Evolutionary conservation across 2,113 vertebrate species (phyloP).

Genomic region (Gavia stellata): DNA sequence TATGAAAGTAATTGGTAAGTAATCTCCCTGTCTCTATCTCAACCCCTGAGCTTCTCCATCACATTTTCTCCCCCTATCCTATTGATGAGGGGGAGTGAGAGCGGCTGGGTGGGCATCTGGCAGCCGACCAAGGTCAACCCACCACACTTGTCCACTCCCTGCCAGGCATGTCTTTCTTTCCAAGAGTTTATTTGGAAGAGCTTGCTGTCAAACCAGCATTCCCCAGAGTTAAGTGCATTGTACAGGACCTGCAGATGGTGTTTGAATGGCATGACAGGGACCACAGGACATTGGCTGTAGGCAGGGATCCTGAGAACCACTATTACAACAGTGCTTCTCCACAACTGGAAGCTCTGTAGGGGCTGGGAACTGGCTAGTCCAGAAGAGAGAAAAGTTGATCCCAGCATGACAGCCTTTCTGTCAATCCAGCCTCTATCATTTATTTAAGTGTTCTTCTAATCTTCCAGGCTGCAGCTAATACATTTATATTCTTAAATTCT

Average conservation of each 20-base stretch:
- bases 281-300: background rate
- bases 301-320: background rate
- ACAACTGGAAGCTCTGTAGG: background rate
- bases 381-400: background rate
- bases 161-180: background rate
- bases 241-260: background rate
- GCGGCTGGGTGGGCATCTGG: background rate
- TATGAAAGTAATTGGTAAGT: background rate
- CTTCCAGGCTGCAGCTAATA: background rate
- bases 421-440: background rate
- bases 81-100: background rate
- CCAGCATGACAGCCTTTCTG: background rate
- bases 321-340: background rate
- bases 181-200: background rate
- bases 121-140: background rate
- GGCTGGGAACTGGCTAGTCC: background rate
- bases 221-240: background rate
- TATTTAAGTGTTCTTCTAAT: slow-evolving; percentile 15
- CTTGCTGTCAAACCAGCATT: background rate
- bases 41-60: background rate
- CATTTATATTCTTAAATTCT: slow-evolving; percentile 26
- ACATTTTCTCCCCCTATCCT: background rate
- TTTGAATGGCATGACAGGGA: background rate
- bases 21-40: background rate
- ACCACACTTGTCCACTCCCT: background rate